Evolutionary conservation across 2,888 invertebrate genomes (phyloP), one percentile per base, ranked within the genome.

Genomic region (Apamea crenata): DNA sequence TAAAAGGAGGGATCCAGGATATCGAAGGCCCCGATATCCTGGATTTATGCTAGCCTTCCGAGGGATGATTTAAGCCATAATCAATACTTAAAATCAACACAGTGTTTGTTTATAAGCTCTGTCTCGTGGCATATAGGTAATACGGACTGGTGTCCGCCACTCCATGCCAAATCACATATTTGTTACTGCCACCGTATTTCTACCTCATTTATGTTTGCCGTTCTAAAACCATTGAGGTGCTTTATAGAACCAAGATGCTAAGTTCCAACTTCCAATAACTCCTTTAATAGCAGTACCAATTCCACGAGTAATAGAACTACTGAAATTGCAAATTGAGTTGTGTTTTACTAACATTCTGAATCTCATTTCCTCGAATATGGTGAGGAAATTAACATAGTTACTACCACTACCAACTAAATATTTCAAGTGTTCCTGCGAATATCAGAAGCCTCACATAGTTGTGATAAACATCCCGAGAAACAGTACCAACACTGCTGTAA

Each of bases 351-450:
- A 78, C 18, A 78, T 50, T 50, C 21, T 44, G 7, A 7, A 47
- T 29, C 36, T 47, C 0, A 56, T 1, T 59, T 32, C n/a, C 25
- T 36, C 12, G 36, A 77, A 77, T 8, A 18, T 77, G 3, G 7
- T 47, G 1, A 29, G 47, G 8, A 25, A 59, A 78, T 47, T 66
- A 66, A 66, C 32, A 44, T 32, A 40, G 65, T 65, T 77, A n/a
- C 53, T 50, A 36, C 3, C 36, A 36, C 6, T 36, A 36, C 21
- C n/a, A 74, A 70, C 53, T 7, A n/a, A 47, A 40, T 44, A 18
- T 47, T 61, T 18, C 29, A 40, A 63, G 36, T 70, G 53, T 69
- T 69, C 53, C 70, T 32, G 16, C 5, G 32, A 78, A 40, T 29
- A 67, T 67, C 25, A 40, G 59, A 29, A 61, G 61, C 40, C 59